Conservation (phyloP, 2,797 vertebrate genomes). For the Gallinago nigripennis region DNA sequence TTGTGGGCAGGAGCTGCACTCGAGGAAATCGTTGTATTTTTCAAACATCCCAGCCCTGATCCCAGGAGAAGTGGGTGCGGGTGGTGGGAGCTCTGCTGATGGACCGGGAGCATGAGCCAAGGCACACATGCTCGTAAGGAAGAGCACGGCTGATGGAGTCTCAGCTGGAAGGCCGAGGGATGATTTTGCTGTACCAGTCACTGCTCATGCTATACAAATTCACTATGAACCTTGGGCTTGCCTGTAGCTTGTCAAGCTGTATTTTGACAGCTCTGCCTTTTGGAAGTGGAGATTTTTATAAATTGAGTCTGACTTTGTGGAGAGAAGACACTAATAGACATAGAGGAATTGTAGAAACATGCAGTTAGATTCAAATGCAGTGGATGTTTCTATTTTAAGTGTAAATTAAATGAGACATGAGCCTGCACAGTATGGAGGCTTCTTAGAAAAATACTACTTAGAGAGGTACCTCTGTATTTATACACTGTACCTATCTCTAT, state of each 20-base stretch:
- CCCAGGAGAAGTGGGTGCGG: not conserved
- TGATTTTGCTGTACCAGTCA: not conserved
- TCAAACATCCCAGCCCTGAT: not conserved
- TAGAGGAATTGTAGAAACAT: not conserved
- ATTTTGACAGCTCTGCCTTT: not conserved
- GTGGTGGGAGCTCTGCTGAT: not conserved
- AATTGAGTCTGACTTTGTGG: not conserved
- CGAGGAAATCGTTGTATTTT: not conserved
- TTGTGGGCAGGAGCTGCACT: not conserved
- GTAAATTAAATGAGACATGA: not conserved
- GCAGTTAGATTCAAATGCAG: not conserved
- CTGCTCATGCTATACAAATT: not conserved
- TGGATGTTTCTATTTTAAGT: not conserved
- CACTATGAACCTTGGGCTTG: not conserved
- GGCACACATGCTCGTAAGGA: too few relatives aligned
- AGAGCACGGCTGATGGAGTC: not conserved
- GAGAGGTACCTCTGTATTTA: not conserved
- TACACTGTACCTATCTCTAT: not conserved
- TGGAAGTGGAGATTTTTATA: not conserved
- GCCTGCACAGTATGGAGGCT: rapidly evolving
- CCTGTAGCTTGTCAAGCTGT: not conserved
- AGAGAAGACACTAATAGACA: not conserved
- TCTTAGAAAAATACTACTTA: not conserved
- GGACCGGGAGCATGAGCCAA: not conserved
- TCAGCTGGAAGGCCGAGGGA: not conserved